Percentiles rank a stretch among this genome's conserved stretches.
These are phyloP conservation scores for Arothron firmamentum DNA, from an alignment of 2,113 vertebrate genomes.

Conservation along the genomic window DNA sequence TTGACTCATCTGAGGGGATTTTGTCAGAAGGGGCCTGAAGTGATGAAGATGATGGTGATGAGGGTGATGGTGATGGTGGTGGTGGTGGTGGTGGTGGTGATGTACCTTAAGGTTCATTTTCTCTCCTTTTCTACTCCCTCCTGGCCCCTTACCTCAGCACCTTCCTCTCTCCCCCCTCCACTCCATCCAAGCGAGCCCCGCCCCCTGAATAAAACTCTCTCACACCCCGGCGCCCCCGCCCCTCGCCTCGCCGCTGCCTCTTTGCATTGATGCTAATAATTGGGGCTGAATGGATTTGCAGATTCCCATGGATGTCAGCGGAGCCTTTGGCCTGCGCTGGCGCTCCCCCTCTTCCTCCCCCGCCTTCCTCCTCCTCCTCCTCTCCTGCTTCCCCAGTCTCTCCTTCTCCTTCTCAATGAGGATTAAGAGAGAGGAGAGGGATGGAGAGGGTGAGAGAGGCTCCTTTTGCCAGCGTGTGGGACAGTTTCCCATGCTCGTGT, in stretches of 20 bases:
- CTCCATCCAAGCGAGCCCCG: slow-evolving; percentile 26
- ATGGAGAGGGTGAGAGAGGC: slow-evolving; percentile 59
- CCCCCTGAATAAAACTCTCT: slow-evolving; percentile 42
- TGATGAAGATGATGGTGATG: too few species aligned
- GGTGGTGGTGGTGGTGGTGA: too few species aligned
- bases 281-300: slow-evolving; percentile 75
- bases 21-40: too few species aligned
- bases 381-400: slow-evolving; percentile 49
- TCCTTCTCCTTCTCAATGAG: slow-evolving; percentile 60
- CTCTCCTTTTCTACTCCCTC: neutral
- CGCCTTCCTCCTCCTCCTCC: slow-evolving; percentile 50
- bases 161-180: slow-evolving; percentile 7
- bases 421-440: slow-evolving; percentile 60
- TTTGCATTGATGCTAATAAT: slow-evolving; percentile 78
- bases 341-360: slow-evolving; percentile 41
- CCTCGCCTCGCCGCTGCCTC: slow-evolving; percentile 57
- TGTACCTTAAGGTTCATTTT: too few species aligned
- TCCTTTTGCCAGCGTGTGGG: slow-evolving; percentile 40
- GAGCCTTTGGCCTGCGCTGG: slow-evolving; percentile 70
- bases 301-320: slow-evolving; percentile 74
- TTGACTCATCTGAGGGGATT: too few species aligned
- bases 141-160: slow-evolving; percentile 13
- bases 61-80: too few species aligned
- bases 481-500: slow-evolving; percentile 55
- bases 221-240: slow-evolving; percentile 56